phyloP scores from a whole-genome alignment of 2,888 invertebrate species.

The Zele albiditarsus region DNA sequence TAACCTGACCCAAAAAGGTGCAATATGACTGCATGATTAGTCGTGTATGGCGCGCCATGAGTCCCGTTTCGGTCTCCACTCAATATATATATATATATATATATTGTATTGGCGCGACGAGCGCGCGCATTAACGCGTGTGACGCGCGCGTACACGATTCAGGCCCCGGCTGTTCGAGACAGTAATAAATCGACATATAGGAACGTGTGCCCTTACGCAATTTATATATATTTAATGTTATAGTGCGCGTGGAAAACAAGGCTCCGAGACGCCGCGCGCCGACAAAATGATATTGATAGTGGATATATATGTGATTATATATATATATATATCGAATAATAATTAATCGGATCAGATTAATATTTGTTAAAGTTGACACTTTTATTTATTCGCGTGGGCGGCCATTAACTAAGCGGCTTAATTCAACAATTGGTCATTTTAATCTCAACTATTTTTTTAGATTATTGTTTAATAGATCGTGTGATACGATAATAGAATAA shows the following conservation, averaged over 20 bases:
- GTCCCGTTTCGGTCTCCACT: slow-evolving; percentile 4
- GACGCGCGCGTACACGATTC: background rate
- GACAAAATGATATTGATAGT: slow-evolving; percentile 6
- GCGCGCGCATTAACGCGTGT: slow-evolving; percentile 44
- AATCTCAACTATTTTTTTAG: background rate
- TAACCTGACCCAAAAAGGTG: background rate
- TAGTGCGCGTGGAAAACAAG: slow-evolving; percentile 4
- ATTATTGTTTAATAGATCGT: background rate
- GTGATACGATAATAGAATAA: too few species aligned
- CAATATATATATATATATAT: background rate
- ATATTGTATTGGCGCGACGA: background rate
- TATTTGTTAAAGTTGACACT: slow-evolving; percentile 24
- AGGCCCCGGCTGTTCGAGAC: slow-evolving; percentile 4
- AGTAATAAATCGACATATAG: background rate
- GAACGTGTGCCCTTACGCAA: slow-evolving; percentile 9
- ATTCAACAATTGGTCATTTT: background rate
- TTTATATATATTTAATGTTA: slow-evolving; percentile 16
- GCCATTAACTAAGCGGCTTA: background rate
- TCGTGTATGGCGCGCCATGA: background rate
- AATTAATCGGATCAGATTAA: slow-evolving; percentile 57
- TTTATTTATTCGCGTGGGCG: background rate
- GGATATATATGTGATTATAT: background rate
- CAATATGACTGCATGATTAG: background rate
- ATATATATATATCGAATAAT: slow-evolving; percentile 63
- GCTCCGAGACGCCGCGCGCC: slow-evolving; percentile 11